A percentile compares a stretch with the other conserved stretches of the same genome.
Conservation (phyloP, 2,113 vertebrate genomes). For the Myotis davidii region DNA sequence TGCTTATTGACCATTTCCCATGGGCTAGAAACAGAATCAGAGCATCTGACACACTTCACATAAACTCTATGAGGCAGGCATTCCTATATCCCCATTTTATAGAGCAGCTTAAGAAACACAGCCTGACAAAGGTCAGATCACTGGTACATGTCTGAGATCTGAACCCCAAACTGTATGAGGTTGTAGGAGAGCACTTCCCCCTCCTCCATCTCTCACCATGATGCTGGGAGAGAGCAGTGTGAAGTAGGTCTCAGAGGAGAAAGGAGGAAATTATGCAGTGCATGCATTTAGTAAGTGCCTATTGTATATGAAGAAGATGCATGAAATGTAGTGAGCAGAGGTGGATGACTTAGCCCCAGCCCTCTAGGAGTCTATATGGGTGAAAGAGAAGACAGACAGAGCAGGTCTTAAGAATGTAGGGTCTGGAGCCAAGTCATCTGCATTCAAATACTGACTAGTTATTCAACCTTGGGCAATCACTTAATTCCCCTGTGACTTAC, state of each 20-base stretch:
- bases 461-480: not conserved
- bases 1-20: not conserved
- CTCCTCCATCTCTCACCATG: not conserved
- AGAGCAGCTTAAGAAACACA: not conserved
- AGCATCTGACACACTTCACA: not conserved
- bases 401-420: not conserved
- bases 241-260: not conserved
- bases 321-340: not conserved
- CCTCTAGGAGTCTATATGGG: no score
- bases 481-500: not conserved
- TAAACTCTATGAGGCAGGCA: not conserved
- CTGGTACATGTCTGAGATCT: not conserved
- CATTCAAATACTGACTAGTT: not conserved
- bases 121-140: not conserved
- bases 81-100: accelerated
- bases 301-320: not conserved
- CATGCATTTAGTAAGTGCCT: not conserved
- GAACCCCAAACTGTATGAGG: not conserved
- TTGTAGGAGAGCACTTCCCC: accelerated
- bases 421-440: not conserved
- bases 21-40: no score
- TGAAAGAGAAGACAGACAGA: not conserved
- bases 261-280: accelerated
- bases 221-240: not conserved
- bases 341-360: accelerated